These are phyloP conservation scores for Corythucha ciliata DNA, from an alignment of 2,888 invertebrate genomes.

Conservation along the genomic window DNA sequence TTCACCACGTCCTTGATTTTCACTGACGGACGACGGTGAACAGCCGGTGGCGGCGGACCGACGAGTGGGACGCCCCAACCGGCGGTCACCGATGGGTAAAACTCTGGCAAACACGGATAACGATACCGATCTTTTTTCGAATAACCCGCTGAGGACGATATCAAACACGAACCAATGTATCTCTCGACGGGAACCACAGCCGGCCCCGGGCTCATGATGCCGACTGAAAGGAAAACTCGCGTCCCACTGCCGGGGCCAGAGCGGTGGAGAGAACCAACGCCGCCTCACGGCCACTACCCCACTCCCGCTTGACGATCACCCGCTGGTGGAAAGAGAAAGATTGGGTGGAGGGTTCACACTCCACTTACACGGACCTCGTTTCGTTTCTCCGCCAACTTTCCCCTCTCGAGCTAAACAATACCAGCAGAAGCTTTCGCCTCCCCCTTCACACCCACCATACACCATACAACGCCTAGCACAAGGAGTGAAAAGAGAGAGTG, in stretches of 20 bases:
- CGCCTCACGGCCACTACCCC: slow-evolving; percentile 20
- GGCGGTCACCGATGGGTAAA: slow-evolving; percentile 1
- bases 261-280: slow-evolving; percentile 24
- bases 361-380: slow-evolving; percentile 22
- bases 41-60: slow-evolving; percentile 53
- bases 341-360: slow-evolving; percentile 11
- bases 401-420: slow-evolving; percentile 22
- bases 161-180: slow-evolving; percentile 54
- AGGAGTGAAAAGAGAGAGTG: no score
- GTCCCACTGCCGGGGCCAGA: slow-evolving; percentile 19
- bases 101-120: slow-evolving; percentile 19
- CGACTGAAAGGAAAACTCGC: slow-evolving; percentile 15
- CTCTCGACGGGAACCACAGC: slow-evolving; percentile 50
- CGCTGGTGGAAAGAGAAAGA: not conserved
- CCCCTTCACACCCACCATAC: slow-evolving; percentile 14
- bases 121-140: slow-evolving; percentile 23
- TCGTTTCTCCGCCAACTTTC: slow-evolving; percentile 22
- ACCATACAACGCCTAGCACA: no score
- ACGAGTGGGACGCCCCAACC: slow-evolving; percentile 56
- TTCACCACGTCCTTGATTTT: slow-evolving; percentile 27
- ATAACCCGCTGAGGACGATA: slow-evolving; percentile 43
- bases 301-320: slow-evolving; percentile 11
- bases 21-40: slow-evolving; percentile 43
- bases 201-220: slow-evolving; percentile 61
- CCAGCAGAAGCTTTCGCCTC: slow-evolving; percentile 20